Conservation (phyloP, 2,113 vertebrate species). For the Aptenodytes patagonicus region DNA sequence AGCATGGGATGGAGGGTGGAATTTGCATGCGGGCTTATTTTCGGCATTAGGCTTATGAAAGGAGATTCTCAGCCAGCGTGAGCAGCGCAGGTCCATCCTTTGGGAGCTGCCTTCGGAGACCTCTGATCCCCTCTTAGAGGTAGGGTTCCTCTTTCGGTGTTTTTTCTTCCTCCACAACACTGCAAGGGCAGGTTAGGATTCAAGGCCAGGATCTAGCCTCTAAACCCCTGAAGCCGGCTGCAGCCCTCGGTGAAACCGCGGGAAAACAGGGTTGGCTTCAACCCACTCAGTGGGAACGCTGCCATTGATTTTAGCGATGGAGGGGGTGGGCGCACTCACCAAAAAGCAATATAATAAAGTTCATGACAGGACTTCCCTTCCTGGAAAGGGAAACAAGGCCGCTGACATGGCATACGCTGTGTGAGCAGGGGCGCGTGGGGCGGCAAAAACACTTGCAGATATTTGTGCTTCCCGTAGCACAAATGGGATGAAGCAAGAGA, state of each 20-base stretch:
- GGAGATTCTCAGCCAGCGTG: not conserved
- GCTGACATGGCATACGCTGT: not conserved
- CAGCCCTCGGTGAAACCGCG: not conserved
- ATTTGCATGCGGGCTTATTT: not conserved
- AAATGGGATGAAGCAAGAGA: not conserved
- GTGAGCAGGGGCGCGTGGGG: rapidly evolving
- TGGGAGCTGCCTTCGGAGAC: not conserved
- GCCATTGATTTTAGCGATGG: not conserved
- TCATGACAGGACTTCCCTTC: not conserved
- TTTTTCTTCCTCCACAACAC: not conserved
- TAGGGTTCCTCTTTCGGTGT: not conserved
- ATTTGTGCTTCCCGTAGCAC: not conserved
- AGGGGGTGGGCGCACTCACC: not conserved
- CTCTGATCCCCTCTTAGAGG: not conserved
- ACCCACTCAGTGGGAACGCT: not conserved
- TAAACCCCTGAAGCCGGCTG: not conserved
- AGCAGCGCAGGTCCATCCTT: rapidly evolving
- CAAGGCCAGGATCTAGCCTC: not conserved
- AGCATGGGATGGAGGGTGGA: not conserved
- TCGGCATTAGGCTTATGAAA: not conserved
- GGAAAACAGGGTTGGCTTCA: not conserved
- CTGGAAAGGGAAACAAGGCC: not conserved
- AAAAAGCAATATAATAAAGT: not conserved
- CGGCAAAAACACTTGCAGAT: not conserved
- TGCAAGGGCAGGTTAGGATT: not conserved